These are phyloP conservation scores for Pachliopta kotzebuea DNA, from an alignment of 2,888 invertebrate genomes.

Conservation along the genomic window DNA sequence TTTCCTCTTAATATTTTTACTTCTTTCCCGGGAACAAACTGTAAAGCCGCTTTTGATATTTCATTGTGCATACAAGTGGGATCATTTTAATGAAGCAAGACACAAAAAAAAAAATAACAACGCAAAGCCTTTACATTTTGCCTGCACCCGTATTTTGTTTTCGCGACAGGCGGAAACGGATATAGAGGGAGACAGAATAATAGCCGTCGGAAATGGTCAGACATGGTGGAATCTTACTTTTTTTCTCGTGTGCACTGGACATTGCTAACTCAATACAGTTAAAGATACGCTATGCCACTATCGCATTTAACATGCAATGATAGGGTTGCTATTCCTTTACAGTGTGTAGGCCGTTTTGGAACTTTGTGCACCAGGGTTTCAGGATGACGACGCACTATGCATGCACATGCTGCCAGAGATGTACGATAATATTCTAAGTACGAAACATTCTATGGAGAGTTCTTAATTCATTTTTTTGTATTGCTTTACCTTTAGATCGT, in stretches of 20 bases:
- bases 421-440: conserved; percentile 36
- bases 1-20: conserved; percentile 3
- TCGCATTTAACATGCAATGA: conserved; percentile 27
- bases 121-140: conserved; percentile 46
- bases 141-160: conserved; percentile 69
- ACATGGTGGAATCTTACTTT: conserved; percentile 73
- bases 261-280: conserved; percentile 62
- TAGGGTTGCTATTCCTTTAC: conserved; percentile 32
- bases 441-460: conserved; percentile 35
- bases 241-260: conserved; percentile 70
- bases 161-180: conserved; percentile 78
- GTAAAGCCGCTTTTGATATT: conserved; percentile 36
- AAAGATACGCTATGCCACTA: conserved; percentile 35
- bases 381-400: conserved; percentile 48
- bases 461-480: conserved; percentile 23
- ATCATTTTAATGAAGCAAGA: conserved; percentile 42
- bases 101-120: conserved; percentile 34
- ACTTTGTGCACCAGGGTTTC: conserved; percentile 45
- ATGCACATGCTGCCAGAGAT: conserved; percentile 41
- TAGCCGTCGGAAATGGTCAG: conserved; percentile 81
- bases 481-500: conserved; percentile 7
- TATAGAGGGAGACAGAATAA: conserved; percentile 80
- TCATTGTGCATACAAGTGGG: conserved; percentile 38
- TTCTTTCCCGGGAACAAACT: conserved; percentile 11
- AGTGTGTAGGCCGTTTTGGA: conserved; percentile 32